Evolutionary conservation across 2,797 vertebrate species (phyloP).

Genomic region (Valencia hispanica): DNA sequence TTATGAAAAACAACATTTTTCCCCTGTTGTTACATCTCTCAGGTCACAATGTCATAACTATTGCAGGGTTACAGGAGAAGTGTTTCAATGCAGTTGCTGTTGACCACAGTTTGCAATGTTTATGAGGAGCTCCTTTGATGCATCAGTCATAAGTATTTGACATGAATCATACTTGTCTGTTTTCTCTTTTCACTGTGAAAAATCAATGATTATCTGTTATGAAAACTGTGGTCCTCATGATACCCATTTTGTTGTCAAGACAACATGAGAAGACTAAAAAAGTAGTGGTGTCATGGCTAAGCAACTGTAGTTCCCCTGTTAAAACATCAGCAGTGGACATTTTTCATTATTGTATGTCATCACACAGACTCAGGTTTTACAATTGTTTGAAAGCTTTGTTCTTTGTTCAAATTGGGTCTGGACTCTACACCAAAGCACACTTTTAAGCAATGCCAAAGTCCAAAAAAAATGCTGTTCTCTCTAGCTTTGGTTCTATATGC

Average conservation of each 20-base stretch:
- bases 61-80: slow-evolving; percentile 2
- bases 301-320: slow-evolving; percentile 25
- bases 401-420: slow-evolving; percentile 29
- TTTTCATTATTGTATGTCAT: slow-evolving; percentile 37
- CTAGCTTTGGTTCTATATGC: slow-evolving; percentile 70
- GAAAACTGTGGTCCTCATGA: slow-evolving; percentile 8
- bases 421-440: slow-evolving; percentile 43
- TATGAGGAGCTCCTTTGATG: slow-evolving; percentile 1
- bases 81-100: slow-evolving; percentile 1
- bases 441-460: slow-evolving; percentile 72
- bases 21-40: background rate
- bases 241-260: slow-evolving; percentile 19
- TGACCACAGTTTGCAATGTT: slow-evolving; percentile 3
- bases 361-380: slow-evolving; percentile 26
- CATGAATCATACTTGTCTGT: background rate
- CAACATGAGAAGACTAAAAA: slow-evolving; percentile 7
- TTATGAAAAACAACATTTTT: background rate
- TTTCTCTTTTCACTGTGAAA: background rate
- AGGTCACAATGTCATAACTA: background rate
- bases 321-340: slow-evolving; percentile 21
- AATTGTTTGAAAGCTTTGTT: slow-evolving; percentile 33
- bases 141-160: background rate
- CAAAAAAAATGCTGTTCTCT: slow-evolving; percentile 60
- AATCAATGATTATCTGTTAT: slow-evolving; percentile 5
- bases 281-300: slow-evolving; percentile 21